These are phyloP conservation scores for Tetrao urogallus DNA, from an alignment of 2,113 vertebrate genomes.

Conservation along the genomic window DNA sequence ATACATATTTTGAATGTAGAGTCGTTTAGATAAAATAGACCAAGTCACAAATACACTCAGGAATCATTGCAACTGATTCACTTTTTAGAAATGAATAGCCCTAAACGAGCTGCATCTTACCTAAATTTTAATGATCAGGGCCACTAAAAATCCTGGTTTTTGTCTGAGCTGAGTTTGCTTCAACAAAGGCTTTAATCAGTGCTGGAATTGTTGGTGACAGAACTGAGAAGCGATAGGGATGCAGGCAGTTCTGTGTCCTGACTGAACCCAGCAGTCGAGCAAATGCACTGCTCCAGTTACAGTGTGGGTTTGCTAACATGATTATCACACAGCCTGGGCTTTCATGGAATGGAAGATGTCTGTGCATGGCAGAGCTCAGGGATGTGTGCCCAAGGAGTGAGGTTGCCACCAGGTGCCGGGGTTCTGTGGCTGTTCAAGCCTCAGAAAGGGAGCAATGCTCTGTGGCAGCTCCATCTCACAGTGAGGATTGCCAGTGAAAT, in stretches of 20 bases:
- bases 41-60: not conserved
- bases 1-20: not conserved
- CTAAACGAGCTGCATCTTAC: not conserved
- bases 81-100: not conserved
- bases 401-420: not conserved
- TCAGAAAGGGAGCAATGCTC: not conserved
- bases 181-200: not conserved
- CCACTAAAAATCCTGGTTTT: not conserved
- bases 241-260: not conserved
- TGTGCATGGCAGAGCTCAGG: not conserved
- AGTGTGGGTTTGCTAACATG: not conserved
- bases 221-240: not conserved
- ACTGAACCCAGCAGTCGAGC: not conserved
- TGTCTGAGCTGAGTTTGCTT: not conserved
- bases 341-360: not conserved
- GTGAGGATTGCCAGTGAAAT: not conserved
- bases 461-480: not conserved
- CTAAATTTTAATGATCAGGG: not conserved
- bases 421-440: not conserved
- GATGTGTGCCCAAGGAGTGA: fast-evolving
- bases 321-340: not conserved
- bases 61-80: not conserved
- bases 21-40: not conserved
- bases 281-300: fast-evolving
- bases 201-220: not conserved